Percentiles rank a stretch among this genome's conserved stretches.
Evolutionary conservation across 2,888 invertebrate genomes (phyloP).

Genomic region (Scrobipalpa costella): DNA sequence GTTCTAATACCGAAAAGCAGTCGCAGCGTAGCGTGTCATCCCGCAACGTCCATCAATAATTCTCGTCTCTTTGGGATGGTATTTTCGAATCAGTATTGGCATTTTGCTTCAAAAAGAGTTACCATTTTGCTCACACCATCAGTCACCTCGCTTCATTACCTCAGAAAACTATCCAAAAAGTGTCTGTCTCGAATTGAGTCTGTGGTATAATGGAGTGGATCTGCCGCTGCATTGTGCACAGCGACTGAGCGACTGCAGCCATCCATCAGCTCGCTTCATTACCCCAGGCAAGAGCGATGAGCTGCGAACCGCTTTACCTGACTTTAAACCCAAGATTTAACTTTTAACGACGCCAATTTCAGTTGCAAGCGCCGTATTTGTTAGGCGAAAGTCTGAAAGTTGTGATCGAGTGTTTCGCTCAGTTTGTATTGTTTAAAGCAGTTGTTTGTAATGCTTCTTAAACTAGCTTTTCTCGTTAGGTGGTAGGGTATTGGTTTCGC

Average conservation of each 20-base stretch:
- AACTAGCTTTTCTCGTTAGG: constrained; percentile 10
- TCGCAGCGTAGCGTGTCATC: no score
- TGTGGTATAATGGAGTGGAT: constrained; percentile 1
- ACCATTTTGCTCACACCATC: no score
- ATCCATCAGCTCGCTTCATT: constrained; percentile 42
- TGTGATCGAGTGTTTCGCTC: constrained; percentile 19
- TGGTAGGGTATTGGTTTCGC: not conserved
- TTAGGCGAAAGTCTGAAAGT: constrained; percentile 17
- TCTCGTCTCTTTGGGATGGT: not conserved
- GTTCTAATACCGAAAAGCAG: no score
- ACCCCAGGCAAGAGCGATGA: constrained; percentile 36
- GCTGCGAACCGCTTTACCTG: constrained; percentile 27
- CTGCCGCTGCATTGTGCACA: constrained; percentile 27
- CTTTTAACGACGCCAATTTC: constrained; percentile 25
- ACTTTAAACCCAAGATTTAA: constrained; percentile 24
- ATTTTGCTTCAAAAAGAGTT: no score
- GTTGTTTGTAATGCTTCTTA: constrained; percentile 25
- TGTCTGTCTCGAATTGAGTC: not conserved
- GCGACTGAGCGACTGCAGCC: constrained; percentile 39
- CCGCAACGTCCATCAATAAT: not conserved
- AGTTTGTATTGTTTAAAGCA: constrained; percentile 20
- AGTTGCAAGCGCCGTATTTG: constrained; percentile 16
- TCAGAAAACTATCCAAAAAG: no score
- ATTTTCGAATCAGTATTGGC: no score
- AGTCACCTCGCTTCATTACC: no score